Evolutionary conservation across 2,797 vertebrate species (phyloP).

Genomic region (Gadopsis marmoratus): DNA sequence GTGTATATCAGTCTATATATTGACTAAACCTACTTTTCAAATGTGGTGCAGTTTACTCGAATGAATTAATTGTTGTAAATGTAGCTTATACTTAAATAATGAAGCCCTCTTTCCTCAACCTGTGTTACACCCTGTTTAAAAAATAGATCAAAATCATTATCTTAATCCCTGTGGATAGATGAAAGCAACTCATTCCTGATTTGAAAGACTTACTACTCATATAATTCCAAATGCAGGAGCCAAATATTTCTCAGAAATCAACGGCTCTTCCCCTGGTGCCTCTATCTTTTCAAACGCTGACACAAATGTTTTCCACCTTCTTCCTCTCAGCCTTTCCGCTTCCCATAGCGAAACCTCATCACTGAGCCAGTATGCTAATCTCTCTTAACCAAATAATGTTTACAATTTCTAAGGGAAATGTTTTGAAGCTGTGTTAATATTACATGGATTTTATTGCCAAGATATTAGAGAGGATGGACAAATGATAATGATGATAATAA

Average conservation of each 20-base stretch:
- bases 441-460: neutral
- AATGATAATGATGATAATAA: neutral
- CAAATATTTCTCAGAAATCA: slow-evolving; percentile 16
- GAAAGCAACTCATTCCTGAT: neutral
- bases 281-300: neutral
- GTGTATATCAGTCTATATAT: neutral
- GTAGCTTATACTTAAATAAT: neutral
- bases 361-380: neutral
- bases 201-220: slow-evolving; percentile 3
- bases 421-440: slow-evolving; percentile 4
- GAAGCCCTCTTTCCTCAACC: neutral
- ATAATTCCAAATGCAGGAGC: neutral
- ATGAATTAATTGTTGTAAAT: neutral
- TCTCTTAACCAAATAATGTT: slow-evolving; percentile 1
- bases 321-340: neutral
- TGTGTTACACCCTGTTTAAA: neutral
- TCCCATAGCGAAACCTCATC: neutral
- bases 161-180: slow-evolving; percentile 17
- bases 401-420: neutral
- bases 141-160: slow-evolving; percentile 7
- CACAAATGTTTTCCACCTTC: neutral
- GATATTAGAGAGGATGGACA: neutral
- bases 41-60: neutral
- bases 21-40: neutral
- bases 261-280: neutral